Evolutionary conservation across 2,797 vertebrate species (phyloP).

Genomic region (Pseudocheirus occidentalis): DNA sequence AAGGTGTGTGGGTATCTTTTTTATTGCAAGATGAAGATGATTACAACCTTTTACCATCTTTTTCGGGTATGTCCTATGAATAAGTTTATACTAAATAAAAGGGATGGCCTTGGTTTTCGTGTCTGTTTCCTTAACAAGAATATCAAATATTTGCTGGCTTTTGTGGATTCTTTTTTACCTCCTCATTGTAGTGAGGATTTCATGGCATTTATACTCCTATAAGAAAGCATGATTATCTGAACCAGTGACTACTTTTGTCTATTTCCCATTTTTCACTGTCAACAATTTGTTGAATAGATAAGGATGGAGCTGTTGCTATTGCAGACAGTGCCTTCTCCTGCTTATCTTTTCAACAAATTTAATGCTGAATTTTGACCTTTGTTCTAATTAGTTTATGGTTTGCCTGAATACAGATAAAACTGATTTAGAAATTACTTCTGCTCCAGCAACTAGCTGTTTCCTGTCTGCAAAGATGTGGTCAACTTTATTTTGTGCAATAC

Average conservation of each 20-base stretch:
- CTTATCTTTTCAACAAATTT: slow-evolving; percentile 1
- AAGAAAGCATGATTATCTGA: background rate
- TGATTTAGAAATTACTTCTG: background rate
- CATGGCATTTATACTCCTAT: background rate
- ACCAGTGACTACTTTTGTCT: background rate
- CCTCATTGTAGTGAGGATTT: background rate
- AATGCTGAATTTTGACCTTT: slow-evolving; percentile 1
- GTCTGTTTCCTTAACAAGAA: background rate
- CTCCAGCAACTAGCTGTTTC: background rate
- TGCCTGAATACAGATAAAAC: background rate
- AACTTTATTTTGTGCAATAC: background rate
- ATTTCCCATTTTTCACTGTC: background rate
- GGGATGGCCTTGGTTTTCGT: background rate
- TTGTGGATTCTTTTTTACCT: background rate
- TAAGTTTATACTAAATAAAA: background rate
- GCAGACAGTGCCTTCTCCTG: background rate
- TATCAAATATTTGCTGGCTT: background rate
- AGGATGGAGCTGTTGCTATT: background rate
- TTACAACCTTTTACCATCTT: background rate
- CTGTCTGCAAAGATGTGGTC: background rate
- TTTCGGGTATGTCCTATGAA: background rate
- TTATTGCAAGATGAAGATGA: background rate
- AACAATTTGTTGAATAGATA: background rate
- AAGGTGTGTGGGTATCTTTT: background rate
- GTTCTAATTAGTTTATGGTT: background rate